Base-by-base conservation (phyloP, 1,140 invertebrate species). In the Brachionus plicatilis region DNA sequence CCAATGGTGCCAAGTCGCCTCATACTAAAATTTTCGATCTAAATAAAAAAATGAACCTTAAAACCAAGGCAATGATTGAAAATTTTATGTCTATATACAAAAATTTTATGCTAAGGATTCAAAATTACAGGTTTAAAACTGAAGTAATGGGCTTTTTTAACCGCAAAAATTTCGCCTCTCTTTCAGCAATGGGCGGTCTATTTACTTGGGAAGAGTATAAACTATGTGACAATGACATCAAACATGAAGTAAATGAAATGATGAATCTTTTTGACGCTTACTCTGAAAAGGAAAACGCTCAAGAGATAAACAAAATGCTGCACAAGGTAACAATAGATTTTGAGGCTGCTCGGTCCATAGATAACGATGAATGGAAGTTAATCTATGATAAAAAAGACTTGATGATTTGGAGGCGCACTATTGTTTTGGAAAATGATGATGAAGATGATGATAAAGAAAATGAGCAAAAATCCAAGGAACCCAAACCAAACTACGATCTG, bases 131-230 rank as follows among this genome's bases (percentile, higher is more conserved):
- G 29, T 76, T 76, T 50, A 76, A 76, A 27, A 45, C 29, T 50
- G 45, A 76, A 27, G 5, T 76, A 27, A 53, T n/a, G 1, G 43
- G 47, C 17, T 76, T 50, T 50, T 76, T 76, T 8, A 76, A 53
- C 12, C 17, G 27, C 43, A 76, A 76, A 47, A 29, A 82, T 43
- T 82, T 82, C 14, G n/a, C 43, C 20, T 41, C 50, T 17, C 43
- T 82, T 14, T 60, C 79, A 65, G 53, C 79, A 11, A 27, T 45
- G 50, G 20, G 79, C 27, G 72, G 72, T 50, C n/a, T 82, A 12
- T 82, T 82, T 41, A 82, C 53, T 24, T 82, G 79, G 79, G 79
- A 82, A 24, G 53, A 82, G n/a, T 68, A 82, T 65, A 60, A 47
- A 82, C 29, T 82, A 24, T 45, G n/a, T 14, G 11, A 82, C 41